A percentile compares a stretch with the other conserved stretches of the same genome.
Conservation (phyloP, 2,888 invertebrate species). For the Stenchaetothrips biformis region DNA sequence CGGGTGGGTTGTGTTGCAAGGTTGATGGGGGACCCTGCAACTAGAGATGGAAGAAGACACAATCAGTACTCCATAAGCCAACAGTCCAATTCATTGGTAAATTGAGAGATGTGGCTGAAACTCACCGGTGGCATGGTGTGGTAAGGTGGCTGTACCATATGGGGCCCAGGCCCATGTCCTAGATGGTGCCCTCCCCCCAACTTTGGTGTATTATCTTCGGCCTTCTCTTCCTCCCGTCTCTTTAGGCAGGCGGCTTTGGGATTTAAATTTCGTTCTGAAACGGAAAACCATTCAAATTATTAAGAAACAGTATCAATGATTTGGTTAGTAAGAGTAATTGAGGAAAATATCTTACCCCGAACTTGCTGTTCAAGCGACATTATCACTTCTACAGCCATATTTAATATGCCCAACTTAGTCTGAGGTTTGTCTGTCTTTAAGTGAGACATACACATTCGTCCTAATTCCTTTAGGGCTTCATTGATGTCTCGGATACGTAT, state of each 20-base stretch:
- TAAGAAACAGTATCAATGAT: conserved; percentile 16
- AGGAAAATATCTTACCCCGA: conserved; percentile 59
- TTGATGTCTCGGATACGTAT: conserved; percentile 98
- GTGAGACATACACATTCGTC: conserved; percentile 97
- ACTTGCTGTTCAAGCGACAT: conserved; percentile 98
- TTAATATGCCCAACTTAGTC: conserved; percentile 95
- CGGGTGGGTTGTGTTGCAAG: conserved; percentile 3
- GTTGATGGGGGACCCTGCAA: conserved; percentile 9
- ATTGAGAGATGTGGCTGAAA: background rate
- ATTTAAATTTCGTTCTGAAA: conserved; percentile 85
- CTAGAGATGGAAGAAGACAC: background rate
- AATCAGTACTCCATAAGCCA: background rate
- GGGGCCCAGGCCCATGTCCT: conserved; percentile 34
- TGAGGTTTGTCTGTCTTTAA: conserved; percentile 95
- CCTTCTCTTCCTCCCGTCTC: conserved; percentile 92
- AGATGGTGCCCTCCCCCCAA: conserved; percentile 41
- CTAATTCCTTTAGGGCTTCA: conserved; percentile 96
- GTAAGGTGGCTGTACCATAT: conserved; percentile 34
- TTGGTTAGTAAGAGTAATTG: conserved; percentile 25
- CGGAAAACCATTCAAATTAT: conserved; percentile 31
- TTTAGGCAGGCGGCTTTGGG: conserved; percentile 98
- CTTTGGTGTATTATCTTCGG: conserved; percentile 62
- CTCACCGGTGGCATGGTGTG: conserved; percentile 34
- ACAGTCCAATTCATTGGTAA: background rate
- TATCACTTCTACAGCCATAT: conserved; percentile 98